Evolutionary conservation across 2,888 invertebrate genomes (phyloP).

Genomic region (Alentia gelatinosa): DNA sequence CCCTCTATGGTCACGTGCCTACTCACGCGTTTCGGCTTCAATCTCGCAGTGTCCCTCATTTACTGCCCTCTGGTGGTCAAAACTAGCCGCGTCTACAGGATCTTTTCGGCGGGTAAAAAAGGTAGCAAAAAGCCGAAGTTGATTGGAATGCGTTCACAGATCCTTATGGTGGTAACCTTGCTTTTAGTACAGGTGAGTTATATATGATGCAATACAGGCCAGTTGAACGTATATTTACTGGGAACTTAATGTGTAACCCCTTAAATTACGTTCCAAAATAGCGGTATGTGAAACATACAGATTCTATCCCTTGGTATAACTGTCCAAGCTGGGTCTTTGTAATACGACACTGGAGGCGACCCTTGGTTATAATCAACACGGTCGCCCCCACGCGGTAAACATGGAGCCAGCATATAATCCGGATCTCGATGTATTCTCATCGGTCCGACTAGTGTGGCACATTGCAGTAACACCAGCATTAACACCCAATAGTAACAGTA

Average conservation of each 20-base stretch:
- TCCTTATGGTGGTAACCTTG: slow-evolving; percentile 45
- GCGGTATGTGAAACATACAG: no score
- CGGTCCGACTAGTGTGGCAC: no score
- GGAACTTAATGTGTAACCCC: neutral
- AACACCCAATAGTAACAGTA: no score
- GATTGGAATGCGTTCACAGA: slow-evolving; percentile 41
- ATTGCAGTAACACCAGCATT: no score
- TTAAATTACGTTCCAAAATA: neutral
- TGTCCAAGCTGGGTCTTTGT: no score
- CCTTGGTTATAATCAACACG: no score
- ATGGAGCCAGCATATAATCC: no score
- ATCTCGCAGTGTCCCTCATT: slow-evolving; percentile 55
- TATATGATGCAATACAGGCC: neutral
- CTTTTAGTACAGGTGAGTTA: slow-evolving; percentile 55
- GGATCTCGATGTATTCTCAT: no score
- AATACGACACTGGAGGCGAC: no score
- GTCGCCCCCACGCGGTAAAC: no score
- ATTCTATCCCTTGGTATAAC: no score
- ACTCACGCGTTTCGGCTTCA: slow-evolving; percentile 55
- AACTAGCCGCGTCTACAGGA: slow-evolving; percentile 69
- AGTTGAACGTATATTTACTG: neutral
- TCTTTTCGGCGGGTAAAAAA: slow-evolving; percentile 66
- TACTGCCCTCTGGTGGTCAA: slow-evolving; percentile 64
- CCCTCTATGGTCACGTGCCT: slow-evolving; percentile 51
- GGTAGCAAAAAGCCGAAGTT: slow-evolving; percentile 49